Evolutionary conservation across 2,113 vertebrate species (phyloP), one percentile per base, ranked within the genome.

Genomic region (Colaptes auratus): DNA sequence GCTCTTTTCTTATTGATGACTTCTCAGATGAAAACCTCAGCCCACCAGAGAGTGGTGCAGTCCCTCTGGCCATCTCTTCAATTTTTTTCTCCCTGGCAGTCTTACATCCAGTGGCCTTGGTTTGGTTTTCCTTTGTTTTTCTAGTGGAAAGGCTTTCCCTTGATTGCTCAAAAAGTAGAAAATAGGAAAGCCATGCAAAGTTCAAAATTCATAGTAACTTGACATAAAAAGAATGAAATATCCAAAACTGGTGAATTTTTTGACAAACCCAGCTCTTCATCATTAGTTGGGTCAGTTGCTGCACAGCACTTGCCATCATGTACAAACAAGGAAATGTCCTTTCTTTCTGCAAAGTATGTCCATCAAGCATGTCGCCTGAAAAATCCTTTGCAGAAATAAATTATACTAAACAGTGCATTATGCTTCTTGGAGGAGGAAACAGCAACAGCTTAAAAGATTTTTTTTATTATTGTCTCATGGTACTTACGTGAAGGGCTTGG

Each of bases 371-470:
- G 30, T 82, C 80, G 24, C 31, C 39, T 33, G 82, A 64, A 91
- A 75, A 92, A 69, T 89, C 33, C 15, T 91, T 44, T 72, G 75
- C 59, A 82, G 74, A 79, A 89, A 69, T 55, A 17, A 66, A 24
- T 93, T 15, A 50, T 72, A 65, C 58, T 53, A 82, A 85, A 52
- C 17, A 24, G 48, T 20, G 15, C 15, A 7, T 80, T 89, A 17
- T 76, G 42, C 3, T 90, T 61, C 42, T 52, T 80, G 28, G 31
- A 36, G 56, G 53, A 91, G 53, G 71, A 82, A 92, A 14, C 42
- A 86, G 67, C 71, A 88, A 17, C 63, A 71, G 56, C 52, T 71
- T 95, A 66, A 56, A 83, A 82, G 30, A 39, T 42, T 46, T 42
- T 66, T 75, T 59, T 28, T 15, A 67, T 60, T n/a, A 0, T 36